phyloP scores from a whole-genome alignment of 2,888 invertebrate species.

The Agrotis ipsilon region DNA sequence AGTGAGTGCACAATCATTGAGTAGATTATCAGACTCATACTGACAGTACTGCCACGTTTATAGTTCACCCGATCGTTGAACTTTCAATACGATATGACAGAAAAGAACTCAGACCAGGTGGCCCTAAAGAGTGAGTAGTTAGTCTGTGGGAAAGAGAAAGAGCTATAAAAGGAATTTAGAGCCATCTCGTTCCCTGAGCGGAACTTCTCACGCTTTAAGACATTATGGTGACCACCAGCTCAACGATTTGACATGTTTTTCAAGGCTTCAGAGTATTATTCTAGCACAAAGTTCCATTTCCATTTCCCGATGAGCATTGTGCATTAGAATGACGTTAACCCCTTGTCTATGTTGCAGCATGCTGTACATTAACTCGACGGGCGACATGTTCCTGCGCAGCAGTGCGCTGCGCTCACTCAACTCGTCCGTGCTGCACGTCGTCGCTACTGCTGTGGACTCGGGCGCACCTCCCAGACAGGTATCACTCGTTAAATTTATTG shows the following conservation, averaged over 20 bases:
- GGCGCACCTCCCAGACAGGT: constrained; percentile 96
- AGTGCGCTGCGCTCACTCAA: constrained; percentile 87
- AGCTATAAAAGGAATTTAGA: no score
- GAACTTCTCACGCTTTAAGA: no score
- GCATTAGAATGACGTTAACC: background rate
- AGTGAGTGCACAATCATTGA: constrained; percentile 78
- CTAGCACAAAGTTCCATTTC: no score
- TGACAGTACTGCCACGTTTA: background rate
- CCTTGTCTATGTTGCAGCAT: constrained; percentile 80
- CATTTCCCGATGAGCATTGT: no score
- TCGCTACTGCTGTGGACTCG: constrained; percentile 96
- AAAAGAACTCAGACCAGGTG: background rate
- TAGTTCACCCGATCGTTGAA: background rate
- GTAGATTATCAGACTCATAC: no score
- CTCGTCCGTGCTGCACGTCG: constrained; percentile 93
- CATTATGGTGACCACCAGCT: no score
- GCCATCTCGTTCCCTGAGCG: no score
- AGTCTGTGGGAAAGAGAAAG: no score
- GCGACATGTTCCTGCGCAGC: constrained; percentile 93
- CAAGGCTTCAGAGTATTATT: no score
- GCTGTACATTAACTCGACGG: constrained; percentile 92
- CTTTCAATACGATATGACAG: background rate
- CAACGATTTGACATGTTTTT: no score
- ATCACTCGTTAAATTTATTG: background rate
- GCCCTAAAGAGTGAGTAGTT: no score